Evolutionary conservation across 64 coral and sea anemone species (phyloP).

Genomic region (Acropora tenuis): DNA sequence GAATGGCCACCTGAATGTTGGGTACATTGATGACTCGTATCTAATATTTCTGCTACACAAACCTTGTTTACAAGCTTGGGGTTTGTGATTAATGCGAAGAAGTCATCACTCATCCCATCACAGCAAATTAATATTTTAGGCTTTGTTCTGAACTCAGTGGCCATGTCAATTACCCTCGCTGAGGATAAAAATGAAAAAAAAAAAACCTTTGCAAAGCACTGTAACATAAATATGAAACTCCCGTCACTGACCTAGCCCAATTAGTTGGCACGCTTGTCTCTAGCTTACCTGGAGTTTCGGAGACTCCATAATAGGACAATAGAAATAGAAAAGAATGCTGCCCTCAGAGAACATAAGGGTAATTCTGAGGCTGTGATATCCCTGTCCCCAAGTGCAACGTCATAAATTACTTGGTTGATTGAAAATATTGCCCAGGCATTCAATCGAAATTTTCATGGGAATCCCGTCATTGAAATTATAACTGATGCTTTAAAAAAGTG

Average conservation of each 20-base stretch:
- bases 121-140: conserved; percentile 41
- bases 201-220: conserved; percentile 2
- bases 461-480: too few relatives aligned
- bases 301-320: too few relatives aligned
- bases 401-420: too few relatives aligned
- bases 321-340: too few relatives aligned
- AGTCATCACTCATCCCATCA: neutral
- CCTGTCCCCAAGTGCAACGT: too few relatives aligned
- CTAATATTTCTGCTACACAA: neutral
- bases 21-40: conserved; percentile 42
- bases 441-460: too few relatives aligned
- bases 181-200: conserved; percentile 18
- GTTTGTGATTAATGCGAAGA: conserved; percentile 7
- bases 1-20: conserved; percentile 2
- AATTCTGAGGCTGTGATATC: too few relatives aligned
- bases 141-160: neutral
- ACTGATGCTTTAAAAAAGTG: too few relatives aligned
- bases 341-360: too few relatives aligned
- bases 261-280: too few relatives aligned
- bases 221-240: neutral
- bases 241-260: conserved; percentile 16
- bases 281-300: too few relatives aligned
- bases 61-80: neutral
- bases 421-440: too few relatives aligned
- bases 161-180: conserved; percentile 17